A percentile compares a stretch with the other conserved stretches of the same genome.
phyloP scores from a whole-genome alignment of 2,888 invertebrate genomes.

The Drosophila monieri region DNA sequence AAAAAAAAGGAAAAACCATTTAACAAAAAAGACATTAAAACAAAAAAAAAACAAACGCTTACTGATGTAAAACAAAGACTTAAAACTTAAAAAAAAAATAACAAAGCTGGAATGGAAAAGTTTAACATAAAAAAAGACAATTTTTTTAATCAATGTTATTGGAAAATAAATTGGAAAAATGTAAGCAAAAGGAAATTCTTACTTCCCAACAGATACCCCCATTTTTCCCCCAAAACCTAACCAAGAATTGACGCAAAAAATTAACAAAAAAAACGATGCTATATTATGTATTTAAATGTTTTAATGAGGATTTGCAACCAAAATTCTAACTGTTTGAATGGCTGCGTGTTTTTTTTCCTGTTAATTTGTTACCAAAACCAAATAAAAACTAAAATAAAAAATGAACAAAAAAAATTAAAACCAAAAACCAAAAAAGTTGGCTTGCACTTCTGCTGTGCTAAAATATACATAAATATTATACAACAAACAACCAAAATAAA shows the following conservation, averaged over 20 bases:
- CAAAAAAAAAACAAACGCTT: slow-evolving; percentile 71
- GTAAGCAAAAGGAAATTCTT: slow-evolving; percentile 34
- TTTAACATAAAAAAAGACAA: slow-evolving; percentile 32
- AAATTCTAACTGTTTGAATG: slow-evolving; percentile 47
- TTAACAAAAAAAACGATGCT: slow-evolving; percentile 9
- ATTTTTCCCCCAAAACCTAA: background rate
- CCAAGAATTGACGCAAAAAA: slow-evolving; percentile 8
- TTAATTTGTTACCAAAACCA: slow-evolving; percentile 15
- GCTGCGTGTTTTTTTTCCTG: slow-evolving; percentile 32
- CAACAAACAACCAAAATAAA: slow-evolving; percentile 3
- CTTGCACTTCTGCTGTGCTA: slow-evolving; percentile 14
- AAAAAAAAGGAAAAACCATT: slow-evolving; percentile 10
- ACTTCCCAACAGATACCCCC: background rate
- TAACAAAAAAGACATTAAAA: slow-evolving; percentile 23
- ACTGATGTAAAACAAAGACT: slow-evolving; percentile 83
- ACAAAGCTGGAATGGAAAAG: background rate
- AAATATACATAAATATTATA: slow-evolving; percentile 2
- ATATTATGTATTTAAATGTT: slow-evolving; percentile 48
- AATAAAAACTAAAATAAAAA: background rate
- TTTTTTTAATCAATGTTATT: slow-evolving; percentile 57
- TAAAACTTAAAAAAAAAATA: slow-evolving; percentile 51
- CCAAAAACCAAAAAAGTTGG: slow-evolving; percentile 2
- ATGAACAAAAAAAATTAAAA: background rate
- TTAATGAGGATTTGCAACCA: slow-evolving; percentile 39
- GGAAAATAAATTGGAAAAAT: slow-evolving; percentile 24